Conservation (phyloP, 2,113 vertebrate genomes). For the Paraplagusia blochii region DNA sequence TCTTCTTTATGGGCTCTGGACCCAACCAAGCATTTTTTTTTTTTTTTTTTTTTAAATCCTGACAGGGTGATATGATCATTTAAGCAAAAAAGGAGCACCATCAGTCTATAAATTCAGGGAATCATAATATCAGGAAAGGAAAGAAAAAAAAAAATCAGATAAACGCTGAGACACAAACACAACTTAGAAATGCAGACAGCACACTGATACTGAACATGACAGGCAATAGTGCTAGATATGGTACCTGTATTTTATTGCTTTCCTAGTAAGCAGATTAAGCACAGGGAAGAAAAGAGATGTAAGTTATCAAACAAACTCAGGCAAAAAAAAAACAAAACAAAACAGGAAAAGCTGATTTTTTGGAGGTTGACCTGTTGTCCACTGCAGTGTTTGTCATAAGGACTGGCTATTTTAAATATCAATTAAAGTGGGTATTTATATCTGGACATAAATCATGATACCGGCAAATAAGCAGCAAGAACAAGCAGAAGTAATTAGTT, state of each 20-base stretch:
- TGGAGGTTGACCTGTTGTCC: too few species aligned
- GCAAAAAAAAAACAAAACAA: too few species aligned
- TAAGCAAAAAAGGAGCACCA: not conserved
- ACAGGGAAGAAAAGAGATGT: slow-evolving; percentile 89
- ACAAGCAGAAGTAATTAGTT: too few species aligned
- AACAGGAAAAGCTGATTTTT: too few species aligned
- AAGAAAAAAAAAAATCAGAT: slow-evolving; percentile 25
- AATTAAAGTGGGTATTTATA: too few species aligned
- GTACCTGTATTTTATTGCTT: slow-evolving; percentile 98
- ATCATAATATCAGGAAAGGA: slow-evolving; percentile 16
- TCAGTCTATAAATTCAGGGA: slow-evolving; percentile 15
- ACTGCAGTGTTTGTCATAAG: too few species aligned
- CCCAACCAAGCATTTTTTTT: not conserved
- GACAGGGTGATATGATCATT: not conserved
- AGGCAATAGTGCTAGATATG: slow-evolving; percentile 77
- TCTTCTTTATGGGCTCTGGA: slow-evolving; percentile 4
- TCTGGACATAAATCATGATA: too few species aligned
- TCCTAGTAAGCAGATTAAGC: slow-evolving; percentile 93
- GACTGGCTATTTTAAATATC: not conserved
- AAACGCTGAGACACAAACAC: slow-evolving; percentile 38
- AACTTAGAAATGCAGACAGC: slow-evolving; percentile 16
- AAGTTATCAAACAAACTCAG: slow-evolving; percentile 80
- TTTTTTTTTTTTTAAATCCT: slow-evolving; percentile 5
- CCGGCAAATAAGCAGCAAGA: too few species aligned
- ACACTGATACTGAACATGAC: slow-evolving; percentile 54